Percentiles rank a stretch among this genome's conserved stretches.
phyloP scores from a whole-genome alignment of 2,888 invertebrate genomes.

The Tetrapedia diversipes region DNA sequence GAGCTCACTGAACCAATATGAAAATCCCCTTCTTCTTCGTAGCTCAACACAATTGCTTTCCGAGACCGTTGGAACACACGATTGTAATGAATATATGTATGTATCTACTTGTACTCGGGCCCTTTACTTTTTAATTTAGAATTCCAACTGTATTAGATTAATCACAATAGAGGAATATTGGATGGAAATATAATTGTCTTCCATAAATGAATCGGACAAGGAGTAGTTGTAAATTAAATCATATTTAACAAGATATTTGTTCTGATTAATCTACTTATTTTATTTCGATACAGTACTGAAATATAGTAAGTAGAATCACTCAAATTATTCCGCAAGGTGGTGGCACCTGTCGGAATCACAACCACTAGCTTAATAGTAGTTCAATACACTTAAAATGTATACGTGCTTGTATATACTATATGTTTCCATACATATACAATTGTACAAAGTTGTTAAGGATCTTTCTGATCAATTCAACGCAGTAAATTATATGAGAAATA shows the following conservation, averaged over 20 bases:
- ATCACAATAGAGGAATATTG: not conserved
- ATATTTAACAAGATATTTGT: not conserved
- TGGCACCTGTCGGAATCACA: constrained; percentile 69
- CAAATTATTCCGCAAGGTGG: constrained; percentile 70
- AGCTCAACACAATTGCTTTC: constrained; percentile 57
- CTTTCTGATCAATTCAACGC: not conserved
- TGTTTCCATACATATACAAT: not conserved
- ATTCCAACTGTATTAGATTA: too few species aligned
- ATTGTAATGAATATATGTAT: constrained; percentile 50
- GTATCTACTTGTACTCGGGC: constrained; percentile 20
- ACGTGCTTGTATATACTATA: not conserved
- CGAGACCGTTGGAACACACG: constrained; percentile 56
- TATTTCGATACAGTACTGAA: constrained; percentile 51
- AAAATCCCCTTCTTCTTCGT: constrained; percentile 56
- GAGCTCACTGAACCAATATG: constrained; percentile 74
- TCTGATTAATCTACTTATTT: not conserved
- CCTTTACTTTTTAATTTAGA: not conserved
- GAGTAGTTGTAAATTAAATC: not conserved
- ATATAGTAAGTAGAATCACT: constrained; percentile 35
- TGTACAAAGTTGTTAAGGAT: not conserved
- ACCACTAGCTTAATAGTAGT: too few species aligned
- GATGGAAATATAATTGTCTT: not conserved
- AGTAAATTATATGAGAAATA: not conserved
- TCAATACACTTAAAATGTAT: too few species aligned
- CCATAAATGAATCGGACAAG: not conserved